Percentiles rank a stretch among this genome's conserved stretches.
phyloP scores from a whole-genome alignment of 2,888 invertebrate species.

The Oxytorus armatus region DNA sequence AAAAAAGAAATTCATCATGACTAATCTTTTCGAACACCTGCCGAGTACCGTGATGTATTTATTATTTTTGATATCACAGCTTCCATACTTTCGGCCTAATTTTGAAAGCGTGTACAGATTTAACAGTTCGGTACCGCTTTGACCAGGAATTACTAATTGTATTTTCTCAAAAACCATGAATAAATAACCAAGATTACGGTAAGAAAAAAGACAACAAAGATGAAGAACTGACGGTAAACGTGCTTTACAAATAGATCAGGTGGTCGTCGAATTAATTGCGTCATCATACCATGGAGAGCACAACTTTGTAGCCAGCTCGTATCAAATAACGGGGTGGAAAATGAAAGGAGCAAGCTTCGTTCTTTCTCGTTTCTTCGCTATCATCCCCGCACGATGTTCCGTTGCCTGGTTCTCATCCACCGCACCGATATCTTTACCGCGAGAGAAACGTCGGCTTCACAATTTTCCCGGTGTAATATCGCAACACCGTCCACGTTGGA shows the following conservation, averaged over 20 bases:
- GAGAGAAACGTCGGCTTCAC: slow-evolving; percentile 41
- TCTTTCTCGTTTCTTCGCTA: slow-evolving; percentile 17
- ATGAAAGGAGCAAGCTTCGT: neutral
- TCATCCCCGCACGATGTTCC: neutral
- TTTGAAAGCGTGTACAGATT: neutral
- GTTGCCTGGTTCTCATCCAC: neutral
- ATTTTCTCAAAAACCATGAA: neutral
- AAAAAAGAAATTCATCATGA: too few relatives aligned
- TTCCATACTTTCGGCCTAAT: too few relatives aligned
- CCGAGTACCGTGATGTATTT: too few relatives aligned
- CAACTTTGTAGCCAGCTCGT: slow-evolving; percentile 50
- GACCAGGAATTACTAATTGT: neutral
- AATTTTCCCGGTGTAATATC: slow-evolving; percentile 58
- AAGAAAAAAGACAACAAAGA: neutral
- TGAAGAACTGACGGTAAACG: slow-evolving; percentile 1
- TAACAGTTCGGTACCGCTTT: too few relatives aligned
- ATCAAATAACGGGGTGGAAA: slow-evolving; percentile 44
- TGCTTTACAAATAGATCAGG: slow-evolving; percentile 65
- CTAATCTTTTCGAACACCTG: too few relatives aligned
- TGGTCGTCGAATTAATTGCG: slow-evolving; percentile 60
- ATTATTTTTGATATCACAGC: too few relatives aligned
- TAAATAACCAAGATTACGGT: neutral
- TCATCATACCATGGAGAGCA: slow-evolving; percentile 49
- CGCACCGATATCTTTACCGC: slow-evolving; percentile 42
- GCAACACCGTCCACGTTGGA: slow-evolving; percentile 7